A percentile compares a stretch with the other conserved stretches of the same genome.
Conservation (phyloP, 2,888 invertebrate species). For the Cheilosia soror region DNA sequence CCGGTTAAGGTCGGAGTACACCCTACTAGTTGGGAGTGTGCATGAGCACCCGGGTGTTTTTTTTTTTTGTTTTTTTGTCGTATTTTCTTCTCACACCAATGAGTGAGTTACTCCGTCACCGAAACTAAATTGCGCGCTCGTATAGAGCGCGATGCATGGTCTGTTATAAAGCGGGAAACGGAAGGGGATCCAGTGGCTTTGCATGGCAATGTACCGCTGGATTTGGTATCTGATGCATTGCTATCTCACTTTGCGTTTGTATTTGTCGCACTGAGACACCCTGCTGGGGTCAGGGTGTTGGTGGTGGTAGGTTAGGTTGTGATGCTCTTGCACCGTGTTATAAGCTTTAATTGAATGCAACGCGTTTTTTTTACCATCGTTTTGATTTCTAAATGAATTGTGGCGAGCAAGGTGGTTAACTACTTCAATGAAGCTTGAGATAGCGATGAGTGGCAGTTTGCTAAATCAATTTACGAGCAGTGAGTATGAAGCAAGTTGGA, state of each 20-base stretch:
- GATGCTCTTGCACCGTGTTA: conserved; percentile 14
- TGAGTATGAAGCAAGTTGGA: not conserved
- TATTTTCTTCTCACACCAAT: conserved; percentile 56
- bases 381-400: conserved; percentile 39
- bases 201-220: conserved; percentile 16
- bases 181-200: conserved; percentile 24
- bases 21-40: not conserved
- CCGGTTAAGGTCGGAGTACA: conserved; percentile 43
- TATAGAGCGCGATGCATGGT: conserved; percentile 16
- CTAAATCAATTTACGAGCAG: conserved; percentile 44
- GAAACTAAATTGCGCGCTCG: conserved; percentile 61
- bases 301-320: not conserved
- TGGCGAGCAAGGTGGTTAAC: conserved; percentile 50
- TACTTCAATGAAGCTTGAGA: conserved; percentile 45
- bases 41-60: conserved; percentile 14
- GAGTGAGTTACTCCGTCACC: conserved; percentile 62
- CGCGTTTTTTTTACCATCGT: conserved; percentile 5
- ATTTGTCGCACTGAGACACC: conserved; percentile 28
- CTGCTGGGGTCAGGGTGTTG: conserved; percentile 13
- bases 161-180: conserved; percentile 15
- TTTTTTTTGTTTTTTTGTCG: conserved; percentile 2
- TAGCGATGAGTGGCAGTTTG: conserved; percentile 35
- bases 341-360: conserved; percentile 57
- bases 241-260: conserved; percentile 36
- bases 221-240: conserved; percentile 60